Evolutionary conservation across 2,797 vertebrate species (phyloP).

Genomic region (Xiphophorus birchmanni): DNA sequence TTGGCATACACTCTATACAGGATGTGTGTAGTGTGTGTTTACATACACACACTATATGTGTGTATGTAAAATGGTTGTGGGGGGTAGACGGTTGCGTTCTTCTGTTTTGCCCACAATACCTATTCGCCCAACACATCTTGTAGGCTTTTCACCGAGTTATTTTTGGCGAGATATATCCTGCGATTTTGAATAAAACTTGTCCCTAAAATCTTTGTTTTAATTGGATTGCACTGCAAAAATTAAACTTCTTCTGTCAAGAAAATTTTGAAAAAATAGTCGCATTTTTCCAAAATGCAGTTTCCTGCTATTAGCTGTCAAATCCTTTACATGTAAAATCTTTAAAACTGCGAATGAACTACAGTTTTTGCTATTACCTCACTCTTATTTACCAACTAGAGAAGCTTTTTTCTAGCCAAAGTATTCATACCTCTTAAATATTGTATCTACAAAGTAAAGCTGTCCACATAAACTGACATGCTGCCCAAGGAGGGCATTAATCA

Average conservation of each 20-base stretch:
- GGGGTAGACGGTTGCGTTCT: background rate
- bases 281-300: background rate
- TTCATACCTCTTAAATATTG: background rate
- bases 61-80: background rate
- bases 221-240: background rate
- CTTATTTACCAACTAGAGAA: background rate
- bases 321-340: background rate
- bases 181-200: background rate
- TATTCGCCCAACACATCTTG: background rate
- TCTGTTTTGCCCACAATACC: background rate
- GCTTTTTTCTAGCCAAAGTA: background rate
- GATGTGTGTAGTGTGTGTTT: background rate
- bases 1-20: background rate
- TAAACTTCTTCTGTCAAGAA: background rate
- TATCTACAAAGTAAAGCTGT: background rate
- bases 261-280: background rate
- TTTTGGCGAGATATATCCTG: background rate
- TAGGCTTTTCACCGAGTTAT: background rate
- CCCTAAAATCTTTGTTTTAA: background rate
- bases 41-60: no score
- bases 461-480: background rate
- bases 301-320: no score
- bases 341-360: no score
- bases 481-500: background rate
- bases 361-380: background rate